Conservation (phyloP, 2,113 vertebrate species). For the Tangachromis dhanisi region DNA sequence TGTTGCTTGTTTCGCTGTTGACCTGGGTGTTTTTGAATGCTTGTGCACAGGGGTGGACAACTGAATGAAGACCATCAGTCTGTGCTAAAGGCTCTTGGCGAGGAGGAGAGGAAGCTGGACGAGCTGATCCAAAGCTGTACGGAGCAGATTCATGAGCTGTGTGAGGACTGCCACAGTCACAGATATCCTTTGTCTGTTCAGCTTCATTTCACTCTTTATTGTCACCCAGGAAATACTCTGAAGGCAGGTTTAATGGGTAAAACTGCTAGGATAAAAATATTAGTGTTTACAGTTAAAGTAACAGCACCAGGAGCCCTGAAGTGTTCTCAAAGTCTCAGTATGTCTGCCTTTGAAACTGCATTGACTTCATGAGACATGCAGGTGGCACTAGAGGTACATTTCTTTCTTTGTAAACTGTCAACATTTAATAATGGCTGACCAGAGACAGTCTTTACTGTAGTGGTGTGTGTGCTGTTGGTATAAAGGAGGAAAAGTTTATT, state of each 20-base stretch:
- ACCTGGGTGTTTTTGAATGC: neutral
- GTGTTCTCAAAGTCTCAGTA: neutral
- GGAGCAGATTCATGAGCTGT: conserved; percentile 80
- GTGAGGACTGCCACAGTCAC: conserved; percentile 77
- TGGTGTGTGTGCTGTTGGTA: neutral
- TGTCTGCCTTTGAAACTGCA: neutral
- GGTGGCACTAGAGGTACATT: neutral
- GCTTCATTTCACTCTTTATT: neutral
- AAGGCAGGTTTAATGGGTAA: neutral
- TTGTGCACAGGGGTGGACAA: conserved; percentile 72
- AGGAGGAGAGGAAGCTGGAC: conserved; percentile 87
- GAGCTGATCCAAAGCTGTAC: conserved; percentile 84
- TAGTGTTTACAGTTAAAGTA: neutral
- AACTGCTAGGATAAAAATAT: neutral
- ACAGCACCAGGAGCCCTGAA: neutral
- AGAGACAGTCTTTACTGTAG: neutral
- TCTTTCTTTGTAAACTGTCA: neutral
- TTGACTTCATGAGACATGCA: neutral
- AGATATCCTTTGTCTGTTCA: conserved; percentile 86
- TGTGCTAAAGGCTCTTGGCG: conserved; percentile 69
- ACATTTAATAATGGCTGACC: neutral
- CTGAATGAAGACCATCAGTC: fast-evolving
- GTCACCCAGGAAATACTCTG: neutral
- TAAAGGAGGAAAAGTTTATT: neutral
- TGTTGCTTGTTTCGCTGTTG: neutral